Evolutionary conservation across 2,888 invertebrate genomes (phyloP), one percentile per base, ranked within the genome.

Genomic region (Syrphus vitripennis): DNA sequence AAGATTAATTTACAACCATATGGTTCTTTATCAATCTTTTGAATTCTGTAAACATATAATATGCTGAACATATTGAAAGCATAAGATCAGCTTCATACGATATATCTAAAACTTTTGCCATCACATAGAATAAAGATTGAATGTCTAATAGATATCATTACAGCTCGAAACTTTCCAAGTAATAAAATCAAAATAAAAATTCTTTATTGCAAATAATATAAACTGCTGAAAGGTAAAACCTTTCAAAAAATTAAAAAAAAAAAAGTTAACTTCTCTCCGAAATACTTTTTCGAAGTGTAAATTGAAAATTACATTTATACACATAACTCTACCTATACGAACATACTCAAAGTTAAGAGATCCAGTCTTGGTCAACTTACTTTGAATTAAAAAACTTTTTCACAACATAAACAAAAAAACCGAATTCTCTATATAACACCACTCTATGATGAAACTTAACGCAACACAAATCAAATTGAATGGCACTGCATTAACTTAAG

Each of bases 381-480:
- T 65, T 57, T 63, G 63, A 70, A 63, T 76, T 57, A 70, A 70
- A 63, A 70, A 75, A 70, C 26, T 71, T 82, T 24, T 82, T 24
- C 29, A 55, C 55, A 57, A 34, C 61, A 61, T 40, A 26, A 65
- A 53, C 61, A 42, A 31, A n/a, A n/a, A n/a, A 21, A 65, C 72
- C 42, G 63, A 65, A 31, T 4, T 31, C 16, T 57, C 6, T 34
- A 26, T 55, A 78, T 57, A 19, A 16, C 70, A 26, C 31, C 59
- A 70, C 34, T 29, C 69, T 53, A 31, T 74, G 34, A 59, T 59
- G 59, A 61, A 69, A 63, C 78, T 69, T 75, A 79, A 75, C 75
- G 75, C 74, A 65, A 79, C 69, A 74, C 61, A 53, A 75, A 79
- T 75, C 61, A 83, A 83, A 83, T 75, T 80, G 79, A 83, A 83